Evolutionary conservation across 2,113 vertebrate species (phyloP).

Genomic region (Megatriorchis doriae): DNA sequence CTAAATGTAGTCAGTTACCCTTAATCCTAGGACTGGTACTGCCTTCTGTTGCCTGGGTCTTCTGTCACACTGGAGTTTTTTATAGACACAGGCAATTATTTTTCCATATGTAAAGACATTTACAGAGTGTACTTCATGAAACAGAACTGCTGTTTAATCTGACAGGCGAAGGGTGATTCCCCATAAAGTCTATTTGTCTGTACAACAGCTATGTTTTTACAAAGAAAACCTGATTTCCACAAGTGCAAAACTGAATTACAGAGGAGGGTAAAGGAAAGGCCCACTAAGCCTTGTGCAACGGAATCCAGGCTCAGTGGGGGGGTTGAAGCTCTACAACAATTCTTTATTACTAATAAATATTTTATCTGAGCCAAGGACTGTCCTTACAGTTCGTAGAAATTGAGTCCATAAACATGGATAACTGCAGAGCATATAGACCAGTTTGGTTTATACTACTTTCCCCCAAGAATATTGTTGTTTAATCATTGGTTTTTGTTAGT

Average conservation of each 20-base stretch:
- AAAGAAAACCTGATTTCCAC: background rate
- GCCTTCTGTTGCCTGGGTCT: background rate
- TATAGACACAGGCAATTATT: background rate
- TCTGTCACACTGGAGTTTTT: background rate
- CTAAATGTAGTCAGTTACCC: background rate
- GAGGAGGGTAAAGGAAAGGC: background rate
- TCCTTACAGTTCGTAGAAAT: background rate
- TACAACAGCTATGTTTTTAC: background rate
- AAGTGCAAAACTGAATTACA: background rate
- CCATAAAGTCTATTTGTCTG: background rate
- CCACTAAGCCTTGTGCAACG: background rate
- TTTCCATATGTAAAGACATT: background rate
- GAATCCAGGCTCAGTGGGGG: background rate
- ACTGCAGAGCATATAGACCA: background rate
- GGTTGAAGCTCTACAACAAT: background rate
- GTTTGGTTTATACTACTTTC: background rate
- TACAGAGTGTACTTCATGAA: background rate
- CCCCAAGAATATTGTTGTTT: background rate
- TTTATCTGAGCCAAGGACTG: background rate
- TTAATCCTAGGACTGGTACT: background rate
- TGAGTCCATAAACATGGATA: background rate
- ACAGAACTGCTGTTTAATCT: background rate
- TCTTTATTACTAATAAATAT: background rate
- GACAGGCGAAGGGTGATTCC: background rate
- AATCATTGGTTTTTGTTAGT: background rate